A percentile compares a stretch with the other conserved stretches of the same genome.
phyloP scores from a whole-genome alignment of 2,888 invertebrate genomes.

The Callinectes sapidus region DNA sequence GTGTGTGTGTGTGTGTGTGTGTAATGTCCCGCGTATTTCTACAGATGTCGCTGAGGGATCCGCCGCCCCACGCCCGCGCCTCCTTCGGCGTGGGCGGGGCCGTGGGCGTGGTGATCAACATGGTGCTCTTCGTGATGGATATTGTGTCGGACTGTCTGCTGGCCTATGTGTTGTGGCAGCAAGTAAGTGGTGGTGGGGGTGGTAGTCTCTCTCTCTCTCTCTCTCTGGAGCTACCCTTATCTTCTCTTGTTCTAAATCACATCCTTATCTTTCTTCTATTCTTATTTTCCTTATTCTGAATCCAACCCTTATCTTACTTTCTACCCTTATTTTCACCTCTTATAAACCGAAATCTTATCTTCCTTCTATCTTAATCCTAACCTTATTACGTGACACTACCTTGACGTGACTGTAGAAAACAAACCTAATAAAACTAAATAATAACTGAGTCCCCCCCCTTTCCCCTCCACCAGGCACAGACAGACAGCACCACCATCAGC shows the following conservation, averaged over 20 bases:
- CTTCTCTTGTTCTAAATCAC: not conserved
- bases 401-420: not conserved
- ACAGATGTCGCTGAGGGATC: slow-evolving; percentile 58
- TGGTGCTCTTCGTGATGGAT: slow-evolving; percentile 57
- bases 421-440: too few species aligned
- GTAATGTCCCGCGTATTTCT: not conserved
- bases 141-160: slow-evolving; percentile 63
- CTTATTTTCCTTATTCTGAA: too few species aligned
- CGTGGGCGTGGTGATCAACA: slow-evolving; percentile 61
- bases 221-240: not conserved
- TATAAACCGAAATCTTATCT: too few species aligned
- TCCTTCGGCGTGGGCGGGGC: slow-evolving; percentile 57
- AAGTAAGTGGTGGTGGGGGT: slow-evolving; percentile 38
- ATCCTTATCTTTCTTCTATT: too few species aligned
- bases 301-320: too few species aligned
- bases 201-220: not conserved
- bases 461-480: not conserved
- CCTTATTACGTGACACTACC: not conserved
- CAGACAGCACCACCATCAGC: not conserved
- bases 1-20: not conserved
- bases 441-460: too few species aligned
- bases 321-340: too few species aligned
- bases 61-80: slow-evolving; percentile 52
- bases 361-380: not conserved
- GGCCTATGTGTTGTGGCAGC: slow-evolving; percentile 58